A percentile compares a stretch with the other conserved stretches of the same genome.
These are phyloP conservation scores for Tipula confusa DNA, from an alignment of 2,888 invertebrate genomes.

Conservation along the genomic window DNA sequence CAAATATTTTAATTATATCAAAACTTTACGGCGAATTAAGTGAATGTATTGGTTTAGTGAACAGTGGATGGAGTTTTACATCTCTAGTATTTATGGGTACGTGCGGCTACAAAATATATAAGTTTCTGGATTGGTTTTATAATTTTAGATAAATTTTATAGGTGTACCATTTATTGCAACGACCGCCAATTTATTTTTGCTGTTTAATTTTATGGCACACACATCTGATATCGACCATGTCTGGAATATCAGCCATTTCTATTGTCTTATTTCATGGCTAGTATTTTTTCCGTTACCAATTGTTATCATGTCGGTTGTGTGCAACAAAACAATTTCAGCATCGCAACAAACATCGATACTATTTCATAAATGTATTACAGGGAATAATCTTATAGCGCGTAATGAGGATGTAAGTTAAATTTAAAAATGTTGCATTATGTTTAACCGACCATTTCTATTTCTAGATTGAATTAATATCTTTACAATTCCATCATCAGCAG, in stretches of 20 bases:
- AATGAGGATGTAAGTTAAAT: not conserved
- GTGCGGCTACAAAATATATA: no score
- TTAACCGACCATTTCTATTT: not conserved
- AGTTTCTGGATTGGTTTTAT: no score
- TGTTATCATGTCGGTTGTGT: not conserved
- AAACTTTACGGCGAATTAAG: not conserved
- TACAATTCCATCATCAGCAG: slow-evolving; percentile 39
- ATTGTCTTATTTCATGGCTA: not conserved
- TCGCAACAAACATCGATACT: not conserved
- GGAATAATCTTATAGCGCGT: not conserved
- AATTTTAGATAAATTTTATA: no score
- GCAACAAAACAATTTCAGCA: not conserved
- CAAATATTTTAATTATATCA: not conserved
- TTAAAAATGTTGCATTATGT: not conserved
- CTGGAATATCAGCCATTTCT: not conserved
- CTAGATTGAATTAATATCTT: not conserved
- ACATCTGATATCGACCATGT: not conserved
- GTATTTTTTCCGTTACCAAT: not conserved
- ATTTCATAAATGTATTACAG: not conserved
- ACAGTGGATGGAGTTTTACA: not conserved
- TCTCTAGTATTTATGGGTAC: not conserved
- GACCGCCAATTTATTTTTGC: not conserved
- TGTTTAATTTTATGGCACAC: not conserved
- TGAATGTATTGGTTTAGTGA: not conserved
- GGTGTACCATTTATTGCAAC: not conserved